phyloP scores from a whole-genome alignment of 2,797 vertebrate species.

The Falco novaeseelandiae region DNA sequence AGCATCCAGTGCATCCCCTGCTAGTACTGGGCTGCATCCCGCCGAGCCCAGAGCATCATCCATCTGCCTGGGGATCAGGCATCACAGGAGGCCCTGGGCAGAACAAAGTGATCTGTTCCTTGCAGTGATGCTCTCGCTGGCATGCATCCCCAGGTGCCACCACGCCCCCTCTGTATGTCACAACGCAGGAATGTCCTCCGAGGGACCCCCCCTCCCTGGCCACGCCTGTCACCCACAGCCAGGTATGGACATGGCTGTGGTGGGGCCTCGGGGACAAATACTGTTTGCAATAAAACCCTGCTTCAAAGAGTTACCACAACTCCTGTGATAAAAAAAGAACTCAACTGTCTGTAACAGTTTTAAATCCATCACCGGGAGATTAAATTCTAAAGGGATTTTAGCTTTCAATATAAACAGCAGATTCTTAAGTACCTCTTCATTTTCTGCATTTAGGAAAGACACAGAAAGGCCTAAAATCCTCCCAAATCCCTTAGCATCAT shows the following conservation, averaged over 20 bases:
- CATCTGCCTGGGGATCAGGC: neutral
- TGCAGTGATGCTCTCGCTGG: neutral
- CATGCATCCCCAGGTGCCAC: accelerated
- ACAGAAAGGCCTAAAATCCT: slow-evolving; percentile 51
- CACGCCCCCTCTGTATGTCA: accelerated
- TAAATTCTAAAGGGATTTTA: slow-evolving; percentile 73
- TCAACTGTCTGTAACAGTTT: slow-evolving; percentile 55
- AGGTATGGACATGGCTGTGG: accelerated
- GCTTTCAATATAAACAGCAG: slow-evolving; percentile 67
- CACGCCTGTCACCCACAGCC: neutral
- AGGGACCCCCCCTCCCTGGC: neutral
- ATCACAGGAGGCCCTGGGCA: accelerated
- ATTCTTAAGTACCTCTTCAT: slow-evolving; percentile 70
- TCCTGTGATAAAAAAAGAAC: slow-evolving; percentile 18
- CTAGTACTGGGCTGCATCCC: accelerated
- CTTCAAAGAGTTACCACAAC: slow-evolving; percentile 41
- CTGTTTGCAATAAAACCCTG: slow-evolving; percentile 2
- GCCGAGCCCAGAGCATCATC: accelerated
- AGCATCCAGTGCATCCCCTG: neutral
- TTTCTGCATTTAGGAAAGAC: slow-evolving; percentile 53
- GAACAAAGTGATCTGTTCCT: neutral
- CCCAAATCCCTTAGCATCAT: neutral
- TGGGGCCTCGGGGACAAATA: neutral
- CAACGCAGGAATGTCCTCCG: neutral
- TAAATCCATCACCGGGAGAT: slow-evolving; percentile 69